Evolutionary conservation across 2,113 vertebrate genomes (phyloP).

Genomic region (Tamias sibiricus): DNA sequence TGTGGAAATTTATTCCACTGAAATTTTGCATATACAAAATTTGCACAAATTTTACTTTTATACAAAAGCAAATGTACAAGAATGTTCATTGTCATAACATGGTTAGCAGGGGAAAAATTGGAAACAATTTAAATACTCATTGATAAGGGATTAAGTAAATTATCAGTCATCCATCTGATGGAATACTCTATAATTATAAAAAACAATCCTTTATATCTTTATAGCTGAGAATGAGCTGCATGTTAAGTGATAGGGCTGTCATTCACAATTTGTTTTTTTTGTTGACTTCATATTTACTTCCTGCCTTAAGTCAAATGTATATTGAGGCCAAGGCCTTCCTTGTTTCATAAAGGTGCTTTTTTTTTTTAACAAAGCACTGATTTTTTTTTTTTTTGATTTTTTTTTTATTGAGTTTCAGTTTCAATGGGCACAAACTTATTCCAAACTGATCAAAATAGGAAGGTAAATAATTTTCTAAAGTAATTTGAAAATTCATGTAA

Average conservation of each 20-base stretch:
- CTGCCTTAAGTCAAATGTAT: not conserved
- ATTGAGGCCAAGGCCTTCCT: not conserved
- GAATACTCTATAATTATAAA: not conserved
- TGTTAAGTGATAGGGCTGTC: not conserved
- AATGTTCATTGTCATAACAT: not conserved
- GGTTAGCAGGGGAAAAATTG: not conserved
- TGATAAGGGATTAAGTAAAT: not conserved
- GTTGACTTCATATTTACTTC: not conserved
- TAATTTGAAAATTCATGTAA: not conserved
- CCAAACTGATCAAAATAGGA: not conserved
- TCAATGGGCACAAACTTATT: not conserved
- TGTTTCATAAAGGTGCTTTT: not conserved
- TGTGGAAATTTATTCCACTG: not conserved
- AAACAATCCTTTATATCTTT: not conserved
- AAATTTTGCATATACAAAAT: not conserved
- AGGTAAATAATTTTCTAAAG: conserved; percentile 23
- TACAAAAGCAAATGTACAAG: not conserved
- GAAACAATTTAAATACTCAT: conserved; percentile 32
- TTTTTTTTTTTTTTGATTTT: no score
- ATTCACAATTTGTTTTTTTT: not conserved
- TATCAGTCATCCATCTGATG: not conserved
- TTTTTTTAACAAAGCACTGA: no score
- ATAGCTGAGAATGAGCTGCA: not conserved
- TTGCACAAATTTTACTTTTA: not conserved
- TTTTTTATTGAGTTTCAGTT: conserved; percentile 38